Evolutionary conservation across 2,888 invertebrate species (phyloP), one percentile per base, ranked within the genome.

Genomic region (Lithophane semibrunnea): DNA sequence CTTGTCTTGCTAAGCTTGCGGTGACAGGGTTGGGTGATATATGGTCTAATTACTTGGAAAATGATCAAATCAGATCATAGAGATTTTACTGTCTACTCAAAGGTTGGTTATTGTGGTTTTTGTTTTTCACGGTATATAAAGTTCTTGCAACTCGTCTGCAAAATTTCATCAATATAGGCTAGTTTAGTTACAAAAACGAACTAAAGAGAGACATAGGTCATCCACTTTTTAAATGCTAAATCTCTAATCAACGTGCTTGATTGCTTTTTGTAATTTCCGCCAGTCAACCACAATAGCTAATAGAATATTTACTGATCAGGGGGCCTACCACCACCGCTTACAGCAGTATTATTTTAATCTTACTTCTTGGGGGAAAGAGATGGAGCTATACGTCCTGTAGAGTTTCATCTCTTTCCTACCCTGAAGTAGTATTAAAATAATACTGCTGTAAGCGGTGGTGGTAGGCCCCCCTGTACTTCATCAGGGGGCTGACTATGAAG

Each of bases 11-110:
- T 54, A 12, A 4, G 42, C 29, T 60, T 68, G 37, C 10, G 49
- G 68, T 67, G 77, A 21, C 42, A 21, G n/a, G 21, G n/a, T 60
- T 56, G 13, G 3, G 54, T 70, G 60, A 56, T 70, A 21, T 49
- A 37, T 49, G 29, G 13, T 37, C 18, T 64, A 47, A 58, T 63
- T 47, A 47, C 65, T n/a, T 29, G 3, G 44, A 5, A 77, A 77
- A 37, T 37, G 4, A 37, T 37, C 4, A 37, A 37, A 37, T 37
- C 37, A 37, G 37, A 37, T 37, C 42, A 21, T 18, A 73, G 24
- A 52, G 21, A 61, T 21, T 37, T 16, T 60, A 16, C 3, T 18
- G 60, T 18, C 29, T 60, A 29, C 16, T 13, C 24, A 29, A 1
- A 58, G 24, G 16, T 29, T 16, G 29, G 60, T 60, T 24, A 7